These are phyloP conservation scores for Lacerta viridis DNA, from an alignment of 2,797 vertebrate species.

Conservation along the genomic window DNA sequence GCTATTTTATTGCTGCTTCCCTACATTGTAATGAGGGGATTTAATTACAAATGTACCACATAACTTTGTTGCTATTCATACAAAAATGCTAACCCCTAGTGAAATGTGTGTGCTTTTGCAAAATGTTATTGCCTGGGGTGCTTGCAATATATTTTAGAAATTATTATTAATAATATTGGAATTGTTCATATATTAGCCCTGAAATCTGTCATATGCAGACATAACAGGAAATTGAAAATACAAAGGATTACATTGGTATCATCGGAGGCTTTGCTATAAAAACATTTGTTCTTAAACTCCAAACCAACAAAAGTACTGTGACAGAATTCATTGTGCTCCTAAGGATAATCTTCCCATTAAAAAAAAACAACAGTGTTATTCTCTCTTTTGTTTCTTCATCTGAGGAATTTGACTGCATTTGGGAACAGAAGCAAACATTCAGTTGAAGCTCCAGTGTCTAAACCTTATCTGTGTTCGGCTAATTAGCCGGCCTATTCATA, in stretches of 20 bases:
- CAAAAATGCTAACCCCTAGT: conserved; percentile 23
- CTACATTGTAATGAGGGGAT: neutral
- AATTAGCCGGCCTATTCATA: neutral
- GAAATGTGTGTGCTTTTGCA: conserved; percentile 41
- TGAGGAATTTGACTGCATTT: neutral
- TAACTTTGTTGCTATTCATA: conserved; percentile 36
- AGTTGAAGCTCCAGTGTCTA: neutral
- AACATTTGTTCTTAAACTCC: conserved; percentile 18
- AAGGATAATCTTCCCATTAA: neutral
- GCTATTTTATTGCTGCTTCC: neutral
- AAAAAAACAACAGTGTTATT: neutral
- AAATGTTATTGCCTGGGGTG: neutral
- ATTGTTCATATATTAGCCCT: conserved; percentile 28
- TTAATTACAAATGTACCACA: conserved; percentile 21
- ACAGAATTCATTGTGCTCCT: neutral
- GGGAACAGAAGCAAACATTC: conserved; percentile 4
- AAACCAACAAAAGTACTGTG: neutral
- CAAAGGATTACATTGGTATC: neutral
- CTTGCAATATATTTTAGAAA: conserved; percentile 41
- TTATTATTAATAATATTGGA: neutral
- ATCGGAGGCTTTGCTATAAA: conserved; percentile 8
- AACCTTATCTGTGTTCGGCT: neutral
- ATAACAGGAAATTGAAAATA: conserved; percentile 33
- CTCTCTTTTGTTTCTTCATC: conserved; percentile 1
- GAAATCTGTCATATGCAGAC: neutral